These are phyloP conservation scores for Euzophera pinguis DNA, from an alignment of 2,888 invertebrate species.

Conservation along the genomic window DNA sequence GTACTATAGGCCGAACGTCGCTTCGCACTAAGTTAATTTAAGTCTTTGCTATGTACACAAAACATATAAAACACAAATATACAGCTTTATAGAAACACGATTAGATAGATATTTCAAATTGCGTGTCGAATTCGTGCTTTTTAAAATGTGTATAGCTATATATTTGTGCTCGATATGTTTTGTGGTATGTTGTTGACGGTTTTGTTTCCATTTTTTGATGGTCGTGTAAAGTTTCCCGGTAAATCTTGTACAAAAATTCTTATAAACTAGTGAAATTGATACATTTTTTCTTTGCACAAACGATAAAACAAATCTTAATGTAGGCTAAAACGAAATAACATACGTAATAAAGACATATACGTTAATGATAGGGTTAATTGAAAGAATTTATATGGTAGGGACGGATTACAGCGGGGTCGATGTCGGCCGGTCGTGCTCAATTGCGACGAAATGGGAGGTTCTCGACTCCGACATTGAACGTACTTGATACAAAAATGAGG, in stretches of 20 bases:
- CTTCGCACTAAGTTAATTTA: conserved; percentile 22
- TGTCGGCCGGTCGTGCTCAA: conserved; percentile 27
- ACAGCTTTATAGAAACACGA: neutral
- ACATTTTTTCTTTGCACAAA: conserved; percentile 69
- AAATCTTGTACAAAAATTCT: conserved; percentile 59
- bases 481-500: no score
- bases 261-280: conserved; percentile 42
- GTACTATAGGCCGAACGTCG: conserved; percentile 15
- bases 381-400: conserved; percentile 65
- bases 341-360: conserved; percentile 81
- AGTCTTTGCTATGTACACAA: conserved; percentile 30
- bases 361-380: conserved; percentile 72
- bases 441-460: neutral
- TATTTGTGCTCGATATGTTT: conserved; percentile 16
- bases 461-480: no score
- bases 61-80: neutral
- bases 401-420: conserved; percentile 25
- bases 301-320: conserved; percentile 45
- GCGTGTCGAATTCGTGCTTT: neutral
- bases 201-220: conserved; percentile 24
- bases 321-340: conserved; percentile 74
- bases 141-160: neutral
- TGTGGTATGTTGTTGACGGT: conserved; percentile 32
- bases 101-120: neutral
- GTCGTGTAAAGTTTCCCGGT: conserved; percentile 2